A percentile compares a stretch with the other conserved stretches of the same genome.
Evolutionary conservation across 30 jellyfish, hydroid and myxozoan genomes (phyloP).

Genomic region (Morbakka virulenta): DNA sequence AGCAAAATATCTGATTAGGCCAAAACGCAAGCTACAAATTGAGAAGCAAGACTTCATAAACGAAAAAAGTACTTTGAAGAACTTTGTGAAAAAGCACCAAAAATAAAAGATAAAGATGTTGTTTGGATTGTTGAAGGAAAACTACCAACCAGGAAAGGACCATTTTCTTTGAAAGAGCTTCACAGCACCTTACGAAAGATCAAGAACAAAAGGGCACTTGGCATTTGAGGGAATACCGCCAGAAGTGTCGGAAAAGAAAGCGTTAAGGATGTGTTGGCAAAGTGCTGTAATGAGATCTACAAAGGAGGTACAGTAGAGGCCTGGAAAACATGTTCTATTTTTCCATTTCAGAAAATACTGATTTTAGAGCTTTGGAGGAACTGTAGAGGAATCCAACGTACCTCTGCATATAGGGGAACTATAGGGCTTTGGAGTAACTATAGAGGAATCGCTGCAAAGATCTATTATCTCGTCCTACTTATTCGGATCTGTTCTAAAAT

Average conservation of each 20-base stretch:
- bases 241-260: background rate
- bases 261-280: background rate
- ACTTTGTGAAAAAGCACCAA: too few species aligned
- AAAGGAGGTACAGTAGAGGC: background rate
- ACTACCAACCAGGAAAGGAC: background rate
- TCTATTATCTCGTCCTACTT: too few species aligned
- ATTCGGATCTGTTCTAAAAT: background rate
- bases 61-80: too few species aligned
- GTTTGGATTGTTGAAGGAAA: background rate
- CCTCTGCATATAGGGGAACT: too few species aligned
- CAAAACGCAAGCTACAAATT: too few species aligned
- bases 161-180: background rate
- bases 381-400: constrained; percentile 1
- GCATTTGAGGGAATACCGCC: background rate
- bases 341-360: background rate
- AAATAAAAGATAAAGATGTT: background rate
- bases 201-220: background rate
- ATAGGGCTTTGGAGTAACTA: too few species aligned
- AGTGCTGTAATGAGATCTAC: background rate
- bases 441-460: too few species aligned
- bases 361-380: background rate
- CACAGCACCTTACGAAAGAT: background rate
- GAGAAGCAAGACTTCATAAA: too few species aligned
- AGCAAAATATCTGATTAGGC: too few species aligned
- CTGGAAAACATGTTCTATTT: background rate